Conservation (phyloP, 2,113 vertebrate species). For the Pygoscelis adeliae region DNA sequence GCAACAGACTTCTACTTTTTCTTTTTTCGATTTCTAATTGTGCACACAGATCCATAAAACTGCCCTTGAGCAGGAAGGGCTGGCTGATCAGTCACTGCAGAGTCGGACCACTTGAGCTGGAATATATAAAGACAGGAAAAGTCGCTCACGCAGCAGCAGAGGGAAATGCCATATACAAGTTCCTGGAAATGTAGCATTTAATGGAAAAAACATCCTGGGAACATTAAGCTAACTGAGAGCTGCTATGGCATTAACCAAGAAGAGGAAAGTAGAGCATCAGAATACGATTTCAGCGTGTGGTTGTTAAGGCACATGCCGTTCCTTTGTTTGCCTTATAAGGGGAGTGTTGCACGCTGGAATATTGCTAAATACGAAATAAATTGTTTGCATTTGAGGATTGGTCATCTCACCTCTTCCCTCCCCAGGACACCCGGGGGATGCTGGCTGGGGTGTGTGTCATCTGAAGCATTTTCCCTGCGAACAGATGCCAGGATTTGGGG, state of each 20-base stretch:
- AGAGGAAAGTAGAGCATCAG: not conserved
- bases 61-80: not conserved
- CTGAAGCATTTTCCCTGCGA: not conserved
- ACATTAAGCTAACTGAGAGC: not conserved
- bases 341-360: not conserved
- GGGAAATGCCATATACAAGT: not conserved
- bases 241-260: not conserved
- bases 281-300: not conserved
- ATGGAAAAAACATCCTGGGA: not conserved
- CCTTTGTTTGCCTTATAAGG: not conserved
- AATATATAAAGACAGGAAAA: not conserved
- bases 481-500: not conserved
- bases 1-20: not conserved
- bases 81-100: not conserved
- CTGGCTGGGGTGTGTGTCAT: not conserved
- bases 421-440: not conserved
- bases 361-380: not conserved
- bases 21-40: not conserved
- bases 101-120: rapidly evolving
- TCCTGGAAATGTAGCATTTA: not conserved
- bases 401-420: not conserved
- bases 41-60: not conserved
- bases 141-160: not conserved
- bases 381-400: not conserved
- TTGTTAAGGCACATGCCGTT: not conserved